Evolutionary conservation across 2,888 invertebrate genomes (phyloP).

Genomic region (Sinelater perroti): DNA sequence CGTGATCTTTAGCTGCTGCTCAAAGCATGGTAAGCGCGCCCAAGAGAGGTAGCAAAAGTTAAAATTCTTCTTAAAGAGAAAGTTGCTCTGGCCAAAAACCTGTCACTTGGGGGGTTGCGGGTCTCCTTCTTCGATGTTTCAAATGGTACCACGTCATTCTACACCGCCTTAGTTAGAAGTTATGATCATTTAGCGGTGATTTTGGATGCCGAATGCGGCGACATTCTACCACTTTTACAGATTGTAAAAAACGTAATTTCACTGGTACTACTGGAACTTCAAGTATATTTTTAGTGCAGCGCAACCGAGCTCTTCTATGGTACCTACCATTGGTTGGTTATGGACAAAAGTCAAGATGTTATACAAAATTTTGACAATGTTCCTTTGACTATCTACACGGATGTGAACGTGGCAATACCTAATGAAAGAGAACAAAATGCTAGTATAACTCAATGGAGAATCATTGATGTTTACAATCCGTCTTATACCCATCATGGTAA

Average conservation of each 20-base stretch:
- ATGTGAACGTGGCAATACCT: conserved; percentile 58
- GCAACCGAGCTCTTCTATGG: conserved; percentile 46
- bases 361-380: conserved; percentile 54
- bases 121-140: conserved; percentile 11
- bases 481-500: conserved; percentile 65
- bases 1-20: conserved; percentile 13
- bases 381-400: conserved; percentile 62
- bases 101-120: conserved; percentile 2
- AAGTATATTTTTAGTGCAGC: conserved; percentile 36
- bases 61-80: conserved; percentile 11
- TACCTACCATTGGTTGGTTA: conserved; percentile 59
- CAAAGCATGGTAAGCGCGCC: conserved; percentile 7
- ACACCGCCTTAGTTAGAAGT: background rate
- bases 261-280: background rate
- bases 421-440: conserved; percentile 14
- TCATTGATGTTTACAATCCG: conserved; percentile 66
- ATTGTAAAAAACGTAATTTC: background rate
- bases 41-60: background rate
- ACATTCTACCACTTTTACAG: conserved; percentile 23
- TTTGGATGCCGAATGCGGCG: conserved; percentile 38
- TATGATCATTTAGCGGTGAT: conserved; percentile 34
- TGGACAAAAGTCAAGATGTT: conserved; percentile 51
- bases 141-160: background rate
- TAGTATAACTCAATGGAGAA: conserved; percentile 45
- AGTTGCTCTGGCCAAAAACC: conserved; percentile 4